Percentiles rank a stretch among this genome's conserved stretches.
Evolutionary conservation across 2,888 invertebrate genomes (phyloP).

Genomic region (Eristalinus sepulchralis): DNA sequence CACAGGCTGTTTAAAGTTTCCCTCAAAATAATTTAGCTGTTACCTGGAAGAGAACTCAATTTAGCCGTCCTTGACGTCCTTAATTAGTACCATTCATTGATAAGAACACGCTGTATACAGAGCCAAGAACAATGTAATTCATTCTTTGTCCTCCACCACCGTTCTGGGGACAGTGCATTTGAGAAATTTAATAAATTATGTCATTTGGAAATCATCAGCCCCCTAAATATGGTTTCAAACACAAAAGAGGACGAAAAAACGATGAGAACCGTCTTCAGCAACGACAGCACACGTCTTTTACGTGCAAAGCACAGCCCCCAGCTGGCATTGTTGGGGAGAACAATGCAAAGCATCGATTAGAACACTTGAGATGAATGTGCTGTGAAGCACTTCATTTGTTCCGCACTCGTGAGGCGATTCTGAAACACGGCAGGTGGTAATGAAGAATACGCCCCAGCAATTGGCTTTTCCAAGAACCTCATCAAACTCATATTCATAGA

Average conservation of each 20-base stretch:
- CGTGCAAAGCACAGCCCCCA: not conserved
- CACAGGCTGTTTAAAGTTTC: too few relatives aligned
- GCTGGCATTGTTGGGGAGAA: conserved; percentile 31
- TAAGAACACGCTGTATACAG: too few relatives aligned
- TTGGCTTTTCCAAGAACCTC: not conserved
- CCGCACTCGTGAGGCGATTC: conserved; percentile 25
- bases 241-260: not conserved
- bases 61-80: too few relatives aligned
- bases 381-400: conserved; percentile 34
- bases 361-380: conserved; percentile 38
- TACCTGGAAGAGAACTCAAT: too few relatives aligned
- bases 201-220: not conserved
- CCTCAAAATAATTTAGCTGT: too few relatives aligned
- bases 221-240: not conserved
- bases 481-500: conserved; percentile 14
- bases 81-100: too few relatives aligned
- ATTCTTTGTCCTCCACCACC: too few relatives aligned
- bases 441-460: conserved; percentile 4
- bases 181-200: not conserved
- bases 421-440: conserved; percentile 36
- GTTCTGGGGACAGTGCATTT: not conserved
- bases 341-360: conserved; percentile 50
- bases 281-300: not conserved
- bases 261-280: not conserved
- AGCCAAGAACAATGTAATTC: too few relatives aligned